Evolutionary conservation across 1,140 invertebrate species (phyloP).

Genomic region (Adoxophyes honmai): DNA sequence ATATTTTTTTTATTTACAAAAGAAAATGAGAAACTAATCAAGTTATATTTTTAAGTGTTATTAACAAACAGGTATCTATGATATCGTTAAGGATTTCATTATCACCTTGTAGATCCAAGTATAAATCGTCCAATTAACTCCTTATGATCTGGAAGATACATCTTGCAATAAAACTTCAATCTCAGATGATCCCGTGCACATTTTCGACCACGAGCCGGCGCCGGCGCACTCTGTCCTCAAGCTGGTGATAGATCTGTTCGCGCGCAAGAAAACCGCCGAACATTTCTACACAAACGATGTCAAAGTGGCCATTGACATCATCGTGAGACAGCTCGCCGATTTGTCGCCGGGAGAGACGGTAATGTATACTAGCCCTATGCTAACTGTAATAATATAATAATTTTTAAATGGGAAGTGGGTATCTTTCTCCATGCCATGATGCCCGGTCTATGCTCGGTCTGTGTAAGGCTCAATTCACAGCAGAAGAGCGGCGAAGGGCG

Average conservation of each 20-base stretch:
- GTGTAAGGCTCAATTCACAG: no score
- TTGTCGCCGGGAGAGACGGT: slow-evolving; percentile 92
- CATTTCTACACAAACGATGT: slow-evolving; percentile 96
- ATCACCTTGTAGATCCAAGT: no score
- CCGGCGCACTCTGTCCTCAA: slow-evolving; percentile 92
- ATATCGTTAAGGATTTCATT: no score
- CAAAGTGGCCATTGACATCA: slow-evolving; percentile 94
- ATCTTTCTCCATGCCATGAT: no score
- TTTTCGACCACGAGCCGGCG: slow-evolving; percentile 88
- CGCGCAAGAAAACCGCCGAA: slow-evolving; percentile 84
- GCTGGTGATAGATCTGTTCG: slow-evolving; percentile 91
- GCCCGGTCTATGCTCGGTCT: no score
- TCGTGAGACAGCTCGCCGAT: slow-evolving; percentile 91
- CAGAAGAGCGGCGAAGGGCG: no score
- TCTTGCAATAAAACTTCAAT: slow-evolving; percentile 19
- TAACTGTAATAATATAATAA: neutral
- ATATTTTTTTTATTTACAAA: no score
- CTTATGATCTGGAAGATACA: no score
- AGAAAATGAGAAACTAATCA: no score
- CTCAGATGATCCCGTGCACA: slow-evolving; percentile 91
- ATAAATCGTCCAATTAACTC: no score
- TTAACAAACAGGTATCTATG: no score
- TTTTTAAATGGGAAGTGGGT: neutral
- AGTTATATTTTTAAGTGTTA: no score
- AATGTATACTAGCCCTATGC: slow-evolving; percentile 35